These are phyloP conservation scores for Arrhopalites spinosus DNA, from an alignment of 2,888 invertebrate species.

Conservation along the genomic window DNA sequence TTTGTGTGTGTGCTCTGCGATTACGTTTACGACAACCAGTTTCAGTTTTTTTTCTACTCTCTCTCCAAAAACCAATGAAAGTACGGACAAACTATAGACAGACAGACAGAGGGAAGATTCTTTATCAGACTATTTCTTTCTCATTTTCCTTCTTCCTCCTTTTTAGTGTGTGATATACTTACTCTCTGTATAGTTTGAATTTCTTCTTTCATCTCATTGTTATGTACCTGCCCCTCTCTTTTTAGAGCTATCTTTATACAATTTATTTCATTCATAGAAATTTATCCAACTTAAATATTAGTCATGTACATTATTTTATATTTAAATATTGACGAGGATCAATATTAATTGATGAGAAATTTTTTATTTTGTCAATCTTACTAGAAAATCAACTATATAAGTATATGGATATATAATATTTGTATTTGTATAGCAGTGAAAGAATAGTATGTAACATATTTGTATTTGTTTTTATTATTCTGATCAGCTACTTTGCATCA, in stretches of 20 bases:
- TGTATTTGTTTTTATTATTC: constrained; percentile 4
- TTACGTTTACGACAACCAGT: constrained; percentile 21
- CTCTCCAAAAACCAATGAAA: not conserved
- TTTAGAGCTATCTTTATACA: not conserved
- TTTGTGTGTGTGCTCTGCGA: not conserved
- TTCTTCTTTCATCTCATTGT: too few species aligned
- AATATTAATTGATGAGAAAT: too few species aligned
- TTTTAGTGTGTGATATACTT: not conserved
- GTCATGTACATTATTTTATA: too few species aligned
- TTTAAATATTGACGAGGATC: too few species aligned
- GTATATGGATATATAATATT: too few species aligned
- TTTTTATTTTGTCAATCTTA: too few species aligned
- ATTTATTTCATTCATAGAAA: not conserved
- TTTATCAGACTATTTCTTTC: constrained; percentile 25
- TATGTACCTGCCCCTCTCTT: too few species aligned
- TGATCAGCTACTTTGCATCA: constrained; percentile 15
- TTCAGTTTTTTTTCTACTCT: constrained; percentile 4
- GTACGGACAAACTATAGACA: constrained; percentile 5
- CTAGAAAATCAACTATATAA: too few species aligned
- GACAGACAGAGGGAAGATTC: constrained; percentile 1
- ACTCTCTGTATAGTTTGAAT: too few species aligned
- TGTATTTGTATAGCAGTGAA: too few species aligned
- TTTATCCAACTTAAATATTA: too few species aligned
- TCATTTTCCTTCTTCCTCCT: constrained; percentile 13
- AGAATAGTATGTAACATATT: too few species aligned